Evolutionary conservation across 2,888 invertebrate species (phyloP), one percentile per base, ranked within the genome.

Genomic region (Cantharis lateralis): DNA sequence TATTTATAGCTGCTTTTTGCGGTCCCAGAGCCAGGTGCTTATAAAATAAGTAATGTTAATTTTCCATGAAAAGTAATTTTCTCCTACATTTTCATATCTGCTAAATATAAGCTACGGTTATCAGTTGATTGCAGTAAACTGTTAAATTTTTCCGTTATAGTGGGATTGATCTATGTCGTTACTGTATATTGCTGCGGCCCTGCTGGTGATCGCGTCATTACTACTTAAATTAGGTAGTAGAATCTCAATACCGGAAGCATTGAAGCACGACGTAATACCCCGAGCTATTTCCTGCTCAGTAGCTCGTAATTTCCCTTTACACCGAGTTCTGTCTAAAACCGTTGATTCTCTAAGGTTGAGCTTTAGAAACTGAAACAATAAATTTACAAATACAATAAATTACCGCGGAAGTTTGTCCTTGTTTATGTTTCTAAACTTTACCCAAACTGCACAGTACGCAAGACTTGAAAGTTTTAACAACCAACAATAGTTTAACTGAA

Each of bases 191-290:
- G 72, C 70, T 69, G 68, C 69, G 61, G 74, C 71, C 48, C 74
- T 73, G 80, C 78, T 79, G 78, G 80, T 81, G 82, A 83, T 82
- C 81, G 81, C 81, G 81, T 82, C 83, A 83, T 84, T 84, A 84
- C 81, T 78, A 82, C 82, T 82, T 77, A 83, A 83, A 84, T 84
- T 84, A 83, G 82, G 80, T 81, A 80, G 82, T 82, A 82, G 81
- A 82, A 82, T 82, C 80, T 80, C 81, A 81, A 82, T 82, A 81
- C 81, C 80, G 81, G 81, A 82, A 82, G 81, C 80, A 82, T 81
- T 76, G 80, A 75, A 78, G 80, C 78, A 75, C 78, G 77, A 74
- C 76, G 79, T 80, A 78, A 81, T 80, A 81, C 81, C 79, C 79
- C 75, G 76, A 80, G 81, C 82, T 78, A 80, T 82, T 82, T 82